Percentiles rank a stretch among this genome's conserved stretches.
phyloP scores from a whole-genome alignment of 2,888 invertebrate genomes.

The Arrhopalites spinosus region DNA sequence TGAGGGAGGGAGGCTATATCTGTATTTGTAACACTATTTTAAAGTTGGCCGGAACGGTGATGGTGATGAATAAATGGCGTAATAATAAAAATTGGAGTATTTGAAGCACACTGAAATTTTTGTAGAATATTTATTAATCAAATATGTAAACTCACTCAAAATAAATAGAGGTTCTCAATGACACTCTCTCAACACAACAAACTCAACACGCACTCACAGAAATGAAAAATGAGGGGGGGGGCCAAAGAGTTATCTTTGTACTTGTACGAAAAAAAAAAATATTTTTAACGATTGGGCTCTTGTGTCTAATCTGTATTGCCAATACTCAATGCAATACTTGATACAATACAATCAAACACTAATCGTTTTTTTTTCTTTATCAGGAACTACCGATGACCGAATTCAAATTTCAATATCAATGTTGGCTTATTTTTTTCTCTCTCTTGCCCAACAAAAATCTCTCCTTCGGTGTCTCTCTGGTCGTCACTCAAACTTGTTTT shows the following conservation, averaged over 20 bases:
- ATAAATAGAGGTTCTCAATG: constrained; percentile 5
- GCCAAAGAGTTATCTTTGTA: not conserved
- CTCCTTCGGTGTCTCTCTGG: not conserved
- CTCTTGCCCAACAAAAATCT: not conserved
- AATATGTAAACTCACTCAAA: not conserved
- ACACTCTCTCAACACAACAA: constrained; percentile 1
- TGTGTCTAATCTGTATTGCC: constrained; percentile 35
- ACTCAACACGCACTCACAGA: not conserved
- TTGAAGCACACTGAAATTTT: not conserved
- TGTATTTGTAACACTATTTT: too few species aligned
- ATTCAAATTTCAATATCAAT: constrained; percentile 35
- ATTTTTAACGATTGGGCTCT: constrained; percentile 6
- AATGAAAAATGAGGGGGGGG: not conserved
- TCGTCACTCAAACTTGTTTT: not conserved
- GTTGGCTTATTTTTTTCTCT: not conserved
- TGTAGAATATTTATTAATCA: constrained; percentile 1
- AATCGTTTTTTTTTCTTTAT: constrained; percentile 20
- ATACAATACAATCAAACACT: constrained; percentile 18
- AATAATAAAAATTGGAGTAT: not conserved
- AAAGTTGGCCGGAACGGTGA: too few species aligned
- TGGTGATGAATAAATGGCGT: too few species aligned
- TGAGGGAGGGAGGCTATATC: too few species aligned
- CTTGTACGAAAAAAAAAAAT: too few species aligned
- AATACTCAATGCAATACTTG: not conserved
- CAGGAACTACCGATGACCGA: constrained; percentile 7